phyloP scores from a whole-genome alignment of 2,113 vertebrate genomes.

The Cariama cristata region DNA sequence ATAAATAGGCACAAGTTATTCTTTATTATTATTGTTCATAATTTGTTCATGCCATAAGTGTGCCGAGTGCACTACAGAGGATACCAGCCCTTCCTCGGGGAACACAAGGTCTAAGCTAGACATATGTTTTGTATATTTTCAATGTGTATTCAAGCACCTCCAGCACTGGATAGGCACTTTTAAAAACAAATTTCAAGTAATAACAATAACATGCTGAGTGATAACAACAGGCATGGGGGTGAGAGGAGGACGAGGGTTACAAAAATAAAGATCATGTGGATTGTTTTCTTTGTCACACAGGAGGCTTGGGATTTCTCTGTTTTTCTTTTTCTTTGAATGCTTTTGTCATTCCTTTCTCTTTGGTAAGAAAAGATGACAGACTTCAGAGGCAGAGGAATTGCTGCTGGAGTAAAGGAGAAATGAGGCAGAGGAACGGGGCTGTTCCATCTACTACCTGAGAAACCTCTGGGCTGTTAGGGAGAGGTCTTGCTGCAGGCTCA shows the following conservation, averaged over 20 bases:
- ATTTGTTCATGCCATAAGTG: slow-evolving; percentile 57
- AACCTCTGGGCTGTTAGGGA: not conserved
- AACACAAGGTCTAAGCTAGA: not conserved
- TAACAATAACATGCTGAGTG: slow-evolving; percentile 69
- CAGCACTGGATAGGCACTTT: slow-evolving; percentile 54
- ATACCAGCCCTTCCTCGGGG: slow-evolving; percentile 4
- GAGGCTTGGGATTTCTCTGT: slow-evolving; percentile 50
- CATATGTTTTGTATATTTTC: slow-evolving; percentile 67
- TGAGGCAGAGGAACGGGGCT: not conserved
- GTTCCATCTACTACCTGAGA: not conserved
- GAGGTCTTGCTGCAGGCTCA: not conserved
- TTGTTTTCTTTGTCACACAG: slow-evolving; percentile 63
- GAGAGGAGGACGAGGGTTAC: slow-evolving; percentile 66
- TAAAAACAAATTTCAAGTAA: slow-evolving; percentile 70
- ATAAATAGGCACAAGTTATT: slow-evolving; percentile 62
- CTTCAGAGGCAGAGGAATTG: not conserved
- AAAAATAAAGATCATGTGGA: slow-evolving; percentile 70
- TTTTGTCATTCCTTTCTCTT: slow-evolving; percentile 53
- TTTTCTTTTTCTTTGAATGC: slow-evolving; percentile 46
- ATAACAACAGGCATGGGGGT: slow-evolving; percentile 65
- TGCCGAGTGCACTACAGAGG: slow-evolving; percentile 23
- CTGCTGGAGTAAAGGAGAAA: not conserved
- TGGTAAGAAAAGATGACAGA: slow-evolving; percentile 7
- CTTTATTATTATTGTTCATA: slow-evolving; percentile 40
- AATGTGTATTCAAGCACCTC: slow-evolving; percentile 63